Conservation (phyloP, 2,888 invertebrate genomes). For the Nephrotoma flavescens region DNA sequence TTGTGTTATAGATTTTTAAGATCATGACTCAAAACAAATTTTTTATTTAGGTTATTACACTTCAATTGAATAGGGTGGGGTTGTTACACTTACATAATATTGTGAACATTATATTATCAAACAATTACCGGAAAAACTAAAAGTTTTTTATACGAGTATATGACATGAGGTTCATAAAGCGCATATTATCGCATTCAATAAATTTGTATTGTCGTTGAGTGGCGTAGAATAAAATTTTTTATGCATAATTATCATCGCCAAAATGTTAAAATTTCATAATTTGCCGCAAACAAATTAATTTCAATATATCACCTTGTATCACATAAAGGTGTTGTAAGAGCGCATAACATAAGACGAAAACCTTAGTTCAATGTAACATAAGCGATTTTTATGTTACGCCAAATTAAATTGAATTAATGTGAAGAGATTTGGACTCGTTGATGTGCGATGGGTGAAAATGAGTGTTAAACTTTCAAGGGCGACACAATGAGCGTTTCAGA, state of each 20-base stretch:
- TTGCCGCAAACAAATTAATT: background rate
- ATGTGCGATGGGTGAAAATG: background rate
- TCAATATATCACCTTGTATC: background rate
- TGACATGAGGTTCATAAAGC: background rate
- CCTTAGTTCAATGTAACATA: background rate
- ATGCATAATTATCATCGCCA: background rate
- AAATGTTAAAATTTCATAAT: background rate
- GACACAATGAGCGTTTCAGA: background rate
- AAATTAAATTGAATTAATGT: background rate
- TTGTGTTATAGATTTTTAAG: background rate
- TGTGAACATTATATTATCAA: background rate
- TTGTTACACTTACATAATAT: background rate
- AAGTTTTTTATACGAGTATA: background rate
- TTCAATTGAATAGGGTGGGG: background rate
- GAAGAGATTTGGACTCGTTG: background rate
- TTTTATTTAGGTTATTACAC: background rate
- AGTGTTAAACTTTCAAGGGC: background rate
- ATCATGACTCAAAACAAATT: background rate
- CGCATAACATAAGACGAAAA: background rate
- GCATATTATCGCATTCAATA: background rate
- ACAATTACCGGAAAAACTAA: background rate
- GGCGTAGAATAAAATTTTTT: background rate
- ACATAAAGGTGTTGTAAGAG: background rate
- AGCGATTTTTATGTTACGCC: background rate
- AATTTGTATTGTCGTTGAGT: background rate